These are phyloP conservation scores for Himalopsyche japonica DNA, from an alignment of 2,888 invertebrate species.

Conservation along the genomic window DNA sequence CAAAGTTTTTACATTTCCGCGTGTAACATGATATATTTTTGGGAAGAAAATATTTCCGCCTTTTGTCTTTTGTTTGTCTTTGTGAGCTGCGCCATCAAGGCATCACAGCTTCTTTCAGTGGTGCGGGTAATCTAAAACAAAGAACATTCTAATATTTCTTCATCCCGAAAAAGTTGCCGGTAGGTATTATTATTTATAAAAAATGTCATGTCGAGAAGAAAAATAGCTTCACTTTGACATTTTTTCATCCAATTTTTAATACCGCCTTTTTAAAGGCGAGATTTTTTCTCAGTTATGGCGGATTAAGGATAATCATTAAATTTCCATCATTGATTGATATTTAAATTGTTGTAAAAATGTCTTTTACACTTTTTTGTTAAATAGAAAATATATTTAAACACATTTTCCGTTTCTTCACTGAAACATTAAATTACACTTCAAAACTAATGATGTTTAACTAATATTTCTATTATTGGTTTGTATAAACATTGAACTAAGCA, in stretches of 20 bases:
- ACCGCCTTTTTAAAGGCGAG: background rate
- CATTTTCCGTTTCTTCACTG: too few relatives aligned
- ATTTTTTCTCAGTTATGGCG: too few relatives aligned
- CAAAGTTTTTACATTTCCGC: constrained; percentile 17
- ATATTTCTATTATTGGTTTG: too few relatives aligned
- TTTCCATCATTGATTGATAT: too few relatives aligned
- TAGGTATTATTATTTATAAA: constrained; percentile 11
- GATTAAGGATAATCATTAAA: too few relatives aligned
- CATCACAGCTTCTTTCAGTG: background rate
- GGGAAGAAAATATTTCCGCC: constrained; percentile 14
- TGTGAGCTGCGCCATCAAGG: constrained; percentile 2
- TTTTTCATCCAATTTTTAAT: background rate
- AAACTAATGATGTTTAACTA: too few relatives aligned
- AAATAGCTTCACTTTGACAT: constrained; percentile 11
- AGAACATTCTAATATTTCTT: constrained; percentile 25
- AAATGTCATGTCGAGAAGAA: constrained; percentile 12
- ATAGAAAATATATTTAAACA: too few relatives aligned
- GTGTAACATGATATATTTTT: constrained; percentile 22
- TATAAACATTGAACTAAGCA: too few relatives aligned
- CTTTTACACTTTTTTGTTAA: too few relatives aligned
- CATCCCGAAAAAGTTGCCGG: constrained; percentile 6
- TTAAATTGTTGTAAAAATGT: too few relatives aligned
- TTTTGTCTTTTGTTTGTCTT: constrained; percentile 26
- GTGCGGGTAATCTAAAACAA: constrained; percentile 11
- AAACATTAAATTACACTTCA: too few relatives aligned